Conservation (phyloP, 2,113 vertebrate genomes). For the Anas platyrhynchos region DNA sequence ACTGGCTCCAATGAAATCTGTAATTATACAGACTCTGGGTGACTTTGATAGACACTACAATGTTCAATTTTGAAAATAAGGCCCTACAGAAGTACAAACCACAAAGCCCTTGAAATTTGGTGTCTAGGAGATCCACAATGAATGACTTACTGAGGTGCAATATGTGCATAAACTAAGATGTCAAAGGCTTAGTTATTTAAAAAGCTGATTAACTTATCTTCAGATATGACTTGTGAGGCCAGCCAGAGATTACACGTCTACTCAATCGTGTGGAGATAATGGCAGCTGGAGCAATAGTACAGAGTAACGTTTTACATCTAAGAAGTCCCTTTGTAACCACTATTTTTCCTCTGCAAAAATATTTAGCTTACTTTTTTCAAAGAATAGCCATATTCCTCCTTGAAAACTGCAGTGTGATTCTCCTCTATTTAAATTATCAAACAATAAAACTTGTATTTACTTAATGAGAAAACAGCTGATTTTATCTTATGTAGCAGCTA, state of each 20-base stretch:
- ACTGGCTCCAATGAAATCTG: not conserved
- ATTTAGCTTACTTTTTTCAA: not conserved
- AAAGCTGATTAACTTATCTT: not conserved
- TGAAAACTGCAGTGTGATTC: not conserved
- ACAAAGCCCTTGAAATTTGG: not conserved
- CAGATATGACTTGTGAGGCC: not conserved
- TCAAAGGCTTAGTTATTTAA: not conserved
- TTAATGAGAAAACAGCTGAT: not conserved
- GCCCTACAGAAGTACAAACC: not conserved
- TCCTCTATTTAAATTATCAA: not conserved
- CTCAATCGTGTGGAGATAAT: not conserved
- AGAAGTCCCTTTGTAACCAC: not conserved
- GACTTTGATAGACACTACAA: not conserved
- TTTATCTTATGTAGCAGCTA: not conserved
- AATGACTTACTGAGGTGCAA: not conserved
- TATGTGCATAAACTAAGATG: not conserved
- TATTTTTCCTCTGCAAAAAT: not conserved
- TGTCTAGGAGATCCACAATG: not conserved
- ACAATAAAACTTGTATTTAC: not conserved
- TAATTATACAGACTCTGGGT: not conserved
- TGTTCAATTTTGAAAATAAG: not conserved
- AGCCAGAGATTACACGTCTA: not conserved
- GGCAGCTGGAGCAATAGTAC: not conserved
- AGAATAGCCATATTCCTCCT: not conserved
- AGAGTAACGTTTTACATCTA: not conserved